Conservation (phyloP, 2,113 vertebrate genomes). For the Aspidoscelis tigris region DNA sequence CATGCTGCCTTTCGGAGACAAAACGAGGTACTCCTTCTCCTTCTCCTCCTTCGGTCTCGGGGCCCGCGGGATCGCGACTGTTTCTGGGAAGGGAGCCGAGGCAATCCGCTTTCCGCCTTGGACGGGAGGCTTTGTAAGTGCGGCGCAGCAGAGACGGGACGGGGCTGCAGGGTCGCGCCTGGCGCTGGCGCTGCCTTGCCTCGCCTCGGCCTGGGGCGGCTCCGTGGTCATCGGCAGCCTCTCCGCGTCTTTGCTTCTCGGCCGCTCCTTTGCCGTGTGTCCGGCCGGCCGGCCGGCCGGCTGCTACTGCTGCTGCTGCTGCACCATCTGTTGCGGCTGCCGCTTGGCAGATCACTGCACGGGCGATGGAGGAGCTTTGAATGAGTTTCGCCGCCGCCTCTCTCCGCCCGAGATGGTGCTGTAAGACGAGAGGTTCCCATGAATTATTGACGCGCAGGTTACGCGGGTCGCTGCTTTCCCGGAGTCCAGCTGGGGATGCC, state of each 20-base stretch:
- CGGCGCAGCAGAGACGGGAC: conserved; percentile 53
- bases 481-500: conserved; percentile 58
- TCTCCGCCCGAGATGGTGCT: conserved; percentile 65
- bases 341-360: conserved; percentile 20
- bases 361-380: conserved; percentile 39
- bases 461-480: conserved; percentile 59
- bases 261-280: not conserved
- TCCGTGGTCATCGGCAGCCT: not conserved
- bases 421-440: conserved; percentile 66
- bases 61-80: conserved; percentile 45
- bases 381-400: conserved; percentile 43
- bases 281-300: not conserved
- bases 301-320: not conserved
- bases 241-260: not conserved
- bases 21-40: conserved; percentile 72
- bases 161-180: conserved; percentile 34
- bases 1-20: conserved; percentile 81
- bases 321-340: conserved; percentile 54
- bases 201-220: not conserved
- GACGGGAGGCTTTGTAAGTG: conserved; percentile 61
- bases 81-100: conserved; percentile 66
- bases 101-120: conserved; percentile 61
- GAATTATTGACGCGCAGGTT: conserved; percentile 67
- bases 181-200: not conserved
- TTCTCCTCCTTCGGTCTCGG: not conserved